Percentiles rank a stretch among this genome's conserved stretches.
Conservation (phyloP, 2,888 invertebrate species). For the Phyllotreta striolata region DNA sequence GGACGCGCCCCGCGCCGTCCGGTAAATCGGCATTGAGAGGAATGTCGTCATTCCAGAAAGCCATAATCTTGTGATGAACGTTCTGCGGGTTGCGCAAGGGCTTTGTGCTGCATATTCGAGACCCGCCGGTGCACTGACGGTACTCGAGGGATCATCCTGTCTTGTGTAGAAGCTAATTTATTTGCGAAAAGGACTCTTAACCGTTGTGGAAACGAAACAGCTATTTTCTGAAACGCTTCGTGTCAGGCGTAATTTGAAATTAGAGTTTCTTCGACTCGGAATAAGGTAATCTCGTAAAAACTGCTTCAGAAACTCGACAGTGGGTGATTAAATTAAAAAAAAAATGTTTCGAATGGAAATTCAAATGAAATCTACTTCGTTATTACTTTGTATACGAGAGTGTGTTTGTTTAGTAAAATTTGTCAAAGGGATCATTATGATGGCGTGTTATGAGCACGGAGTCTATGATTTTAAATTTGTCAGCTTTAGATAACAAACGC, state of each 20-base stretch:
- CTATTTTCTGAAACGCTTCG: conserved; percentile 6
- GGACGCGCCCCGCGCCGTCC: conserved; percentile 9
- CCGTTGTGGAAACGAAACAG: background rate
- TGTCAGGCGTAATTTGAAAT: conserved; percentile 6
- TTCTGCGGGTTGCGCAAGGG: conserved; percentile 23
- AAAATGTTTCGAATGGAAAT: too few relatives aligned
- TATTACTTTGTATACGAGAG: too few relatives aligned
- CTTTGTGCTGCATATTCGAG: conserved; percentile 4
- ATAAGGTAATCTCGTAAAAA: background rate
- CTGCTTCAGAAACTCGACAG: too few relatives aligned
- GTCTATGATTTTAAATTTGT: too few relatives aligned
- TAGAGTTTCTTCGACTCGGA: conserved; percentile 2
- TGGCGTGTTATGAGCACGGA: too few relatives aligned
- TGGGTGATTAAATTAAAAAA: too few relatives aligned
- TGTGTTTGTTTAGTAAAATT: too few relatives aligned
- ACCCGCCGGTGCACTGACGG: conserved; percentile 10
- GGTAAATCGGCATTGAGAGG: conserved; percentile 24
- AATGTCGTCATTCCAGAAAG: conserved; percentile 13
- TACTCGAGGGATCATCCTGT: conserved; percentile 11
- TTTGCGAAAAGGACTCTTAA: conserved; percentile 5
- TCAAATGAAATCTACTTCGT: too few relatives aligned
- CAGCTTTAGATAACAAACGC: too few relatives aligned
- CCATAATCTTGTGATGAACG: conserved; percentile 25
- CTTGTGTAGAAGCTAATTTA: conserved; percentile 4
- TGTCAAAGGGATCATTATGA: too few relatives aligned